phyloP scores from a whole-genome alignment of 2,888 invertebrate species.

The Syrista parreyssii region DNA sequence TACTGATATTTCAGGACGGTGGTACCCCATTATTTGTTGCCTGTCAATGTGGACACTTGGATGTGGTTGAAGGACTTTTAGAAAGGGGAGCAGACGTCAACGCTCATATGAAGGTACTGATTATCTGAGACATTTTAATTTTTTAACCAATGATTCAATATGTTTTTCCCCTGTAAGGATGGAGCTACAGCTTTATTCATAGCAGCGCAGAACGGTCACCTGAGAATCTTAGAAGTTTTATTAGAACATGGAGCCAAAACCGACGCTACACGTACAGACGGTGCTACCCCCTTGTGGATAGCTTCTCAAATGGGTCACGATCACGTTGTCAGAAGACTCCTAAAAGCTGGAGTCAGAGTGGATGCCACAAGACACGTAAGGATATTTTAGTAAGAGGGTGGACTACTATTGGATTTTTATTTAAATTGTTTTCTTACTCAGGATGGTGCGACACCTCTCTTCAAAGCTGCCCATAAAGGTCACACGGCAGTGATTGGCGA shows the following conservation, averaged over 20 bases:
- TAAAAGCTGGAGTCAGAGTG: constrained; percentile 82
- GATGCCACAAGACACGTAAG: constrained; percentile 84
- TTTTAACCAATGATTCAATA: not conserved
- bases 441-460: constrained; percentile 94
- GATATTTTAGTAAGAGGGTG: not conserved
- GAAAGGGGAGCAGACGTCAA: constrained; percentile 85
- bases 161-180: constrained; percentile 70
- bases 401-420: not conserved
- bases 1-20: constrained; percentile 79
- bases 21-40: constrained; percentile 94
- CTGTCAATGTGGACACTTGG: constrained; percentile 90
- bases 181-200: constrained; percentile 92
- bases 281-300: constrained; percentile 93
- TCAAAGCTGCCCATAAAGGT: constrained; percentile 96
- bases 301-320: constrained; percentile 95
- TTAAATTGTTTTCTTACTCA: constrained; percentile 60
- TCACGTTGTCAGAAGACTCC: constrained; percentile 80
- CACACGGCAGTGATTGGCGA: constrained; percentile 88
- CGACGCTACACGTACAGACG: constrained; percentile 82
- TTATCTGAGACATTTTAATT: not conserved
- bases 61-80: constrained; percentile 87
- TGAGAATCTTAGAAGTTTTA: constrained; percentile 80
- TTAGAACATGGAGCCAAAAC: constrained; percentile 79
- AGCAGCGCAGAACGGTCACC: constrained; percentile 93
- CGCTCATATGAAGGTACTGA: constrained; percentile 81